Evolutionary conservation across 1,140 invertebrate species (phyloP).

Genomic region (Saccostrea glomerata): DNA sequence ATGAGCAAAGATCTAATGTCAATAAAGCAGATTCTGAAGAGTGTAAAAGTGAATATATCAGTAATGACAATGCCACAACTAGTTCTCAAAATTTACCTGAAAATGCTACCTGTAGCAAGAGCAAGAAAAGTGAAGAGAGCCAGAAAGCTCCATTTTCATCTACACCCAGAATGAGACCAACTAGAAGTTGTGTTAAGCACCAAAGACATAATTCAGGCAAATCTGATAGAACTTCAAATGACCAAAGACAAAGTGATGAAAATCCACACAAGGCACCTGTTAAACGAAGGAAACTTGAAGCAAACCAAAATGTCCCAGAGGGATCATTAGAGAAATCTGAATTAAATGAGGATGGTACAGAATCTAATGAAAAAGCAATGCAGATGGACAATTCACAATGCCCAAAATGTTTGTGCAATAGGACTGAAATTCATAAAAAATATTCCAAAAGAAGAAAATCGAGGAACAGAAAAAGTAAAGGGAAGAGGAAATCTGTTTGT

Average conservation of each 20-base stretch:
- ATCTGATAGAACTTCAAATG: background rate
- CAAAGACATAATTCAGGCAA: conserved; percentile 2
- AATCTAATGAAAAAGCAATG: background rate
- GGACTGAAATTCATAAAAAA: background rate
- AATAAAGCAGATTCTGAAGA: background rate
- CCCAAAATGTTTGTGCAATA: background rate
- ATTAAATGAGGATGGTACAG: conserved; percentile 4
- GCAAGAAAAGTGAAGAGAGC: background rate
- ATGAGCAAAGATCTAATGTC: background rate
- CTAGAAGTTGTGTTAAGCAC: conserved; percentile 15
- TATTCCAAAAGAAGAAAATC: background rate
- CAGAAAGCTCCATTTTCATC: background rate
- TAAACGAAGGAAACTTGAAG: background rate
- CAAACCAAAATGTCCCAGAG: background rate
- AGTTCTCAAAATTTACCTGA: background rate
- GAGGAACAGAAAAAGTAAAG: background rate
- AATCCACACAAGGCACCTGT: background rate
- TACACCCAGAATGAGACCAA: background rate
- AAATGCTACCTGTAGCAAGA: background rate
- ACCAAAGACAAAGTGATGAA: background rate
- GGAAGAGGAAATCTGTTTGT: background rate
- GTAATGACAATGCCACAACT: background rate
- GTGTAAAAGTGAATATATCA: background rate
- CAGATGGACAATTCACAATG: background rate
- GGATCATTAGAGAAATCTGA: background rate